Base-by-base conservation (phyloP, 2,888 invertebrate genomes). In the Xanthostigma xanthostigma region DNA sequence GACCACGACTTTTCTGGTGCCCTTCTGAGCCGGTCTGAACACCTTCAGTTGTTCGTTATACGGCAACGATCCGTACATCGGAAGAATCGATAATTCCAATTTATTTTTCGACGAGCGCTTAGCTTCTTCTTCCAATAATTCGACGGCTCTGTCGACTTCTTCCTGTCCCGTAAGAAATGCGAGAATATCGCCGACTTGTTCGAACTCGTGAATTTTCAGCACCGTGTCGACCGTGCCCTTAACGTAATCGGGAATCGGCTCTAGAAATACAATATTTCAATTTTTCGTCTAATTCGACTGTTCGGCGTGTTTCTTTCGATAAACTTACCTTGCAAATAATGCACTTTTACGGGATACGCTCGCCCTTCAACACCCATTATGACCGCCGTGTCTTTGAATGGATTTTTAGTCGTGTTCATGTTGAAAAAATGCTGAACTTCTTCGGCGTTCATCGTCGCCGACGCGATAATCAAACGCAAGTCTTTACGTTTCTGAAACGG, bases 391-490 rank as follows among this genome's bases (percentile, higher is more conserved):
- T 84, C 80, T 56, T 76, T 74, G 2, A 63, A 58, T 10, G 61
- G 58, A 53, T 69, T 63, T 55, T 67, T 67, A 6, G 59, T 60
- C 6, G 64, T 60, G 2, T 65, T 64, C 1, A 71, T 45, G 67
- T 84, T 84, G 62, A 92, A 92, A 66, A 87, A 92, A 51, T 83
- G 76, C 41, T 77, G 75, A 10, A 92, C 70, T 55, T 86, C 83
- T 62, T 90, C 84, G 0, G 95, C 96, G 66, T 98, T 93, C 59
- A 96, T 79, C 0, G 97, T 97, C 0, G 97, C 97, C 0, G 97
- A 97, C 0, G 94, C 88, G 33, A 98, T 79, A 2, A 98, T 79
- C 0, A 98, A 62, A 57, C 85, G 81, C 1, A 96, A 67, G 53
- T 83, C 84, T 55, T 76, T 79, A 8, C 94, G 76, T 71, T 89